Evolutionary conservation across 2,888 invertebrate genomes (phyloP).

Genomic region (Ornithoptera priamus): DNA sequence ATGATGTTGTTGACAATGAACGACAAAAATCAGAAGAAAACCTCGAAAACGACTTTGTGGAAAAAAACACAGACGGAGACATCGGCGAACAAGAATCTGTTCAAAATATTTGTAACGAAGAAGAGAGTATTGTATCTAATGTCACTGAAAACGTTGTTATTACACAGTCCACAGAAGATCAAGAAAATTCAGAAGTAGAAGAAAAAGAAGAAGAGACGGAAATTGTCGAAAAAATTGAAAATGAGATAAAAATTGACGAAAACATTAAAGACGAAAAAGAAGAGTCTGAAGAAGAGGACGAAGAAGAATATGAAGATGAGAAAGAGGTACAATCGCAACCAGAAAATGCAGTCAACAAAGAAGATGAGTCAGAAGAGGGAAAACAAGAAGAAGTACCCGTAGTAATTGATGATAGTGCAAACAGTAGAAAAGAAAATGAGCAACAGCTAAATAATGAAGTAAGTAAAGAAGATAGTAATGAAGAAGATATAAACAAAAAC

Average conservation of each 20-base stretch:
- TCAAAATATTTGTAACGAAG: constrained; percentile 52
- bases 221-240: constrained; percentile 33
- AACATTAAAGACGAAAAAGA: constrained; percentile 28
- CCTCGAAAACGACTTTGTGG: constrained; percentile 35
- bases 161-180: constrained; percentile 44
- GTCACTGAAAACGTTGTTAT: constrained; percentile 62
- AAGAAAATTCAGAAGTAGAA: constrained; percentile 39
- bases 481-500: constrained; percentile 38
- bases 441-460: constrained; percentile 28
- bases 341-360: constrained; percentile 8
- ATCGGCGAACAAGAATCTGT: constrained; percentile 40
- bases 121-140: constrained; percentile 60
- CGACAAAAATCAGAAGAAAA: constrained; percentile 50
- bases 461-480: constrained; percentile 34
- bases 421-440: constrained; percentile 32
- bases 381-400: constrained; percentile 33
- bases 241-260: constrained; percentile 33
- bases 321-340: constrained; percentile 27
- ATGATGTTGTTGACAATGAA: constrained; percentile 35
- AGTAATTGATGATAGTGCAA: constrained; percentile 28
- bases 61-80: constrained; percentile 8
- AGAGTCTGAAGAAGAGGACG: constrained; percentile 29
- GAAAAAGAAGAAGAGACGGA: constrained; percentile 40
- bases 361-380: constrained; percentile 33
- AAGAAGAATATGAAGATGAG: constrained; percentile 30